phyloP scores from a whole-genome alignment of 2,888 invertebrate species.

The Archaeoteleia sp. region DNA sequence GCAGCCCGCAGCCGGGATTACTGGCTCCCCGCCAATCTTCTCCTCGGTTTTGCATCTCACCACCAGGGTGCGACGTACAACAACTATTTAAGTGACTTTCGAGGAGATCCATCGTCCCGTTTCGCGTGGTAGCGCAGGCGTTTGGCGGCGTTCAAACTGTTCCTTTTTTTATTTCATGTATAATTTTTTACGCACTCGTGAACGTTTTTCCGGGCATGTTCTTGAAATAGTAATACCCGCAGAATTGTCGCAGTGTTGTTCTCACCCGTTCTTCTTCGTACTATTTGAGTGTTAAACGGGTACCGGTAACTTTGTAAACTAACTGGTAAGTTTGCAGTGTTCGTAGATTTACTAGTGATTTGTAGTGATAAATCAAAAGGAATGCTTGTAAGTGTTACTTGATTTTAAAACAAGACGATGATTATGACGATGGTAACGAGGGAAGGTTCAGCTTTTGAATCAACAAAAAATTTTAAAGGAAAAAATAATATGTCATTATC shows the following conservation, averaged over 20 bases:
- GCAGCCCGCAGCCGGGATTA: slow-evolving; percentile 61
- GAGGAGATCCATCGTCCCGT: slow-evolving; percentile 77
- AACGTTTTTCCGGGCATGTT: slow-evolving; percentile 58
- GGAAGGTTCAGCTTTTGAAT: too few relatives aligned
- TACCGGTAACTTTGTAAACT: slow-evolving; percentile 14
- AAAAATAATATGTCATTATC: neutral
- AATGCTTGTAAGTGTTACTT: neutral
- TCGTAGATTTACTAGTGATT: too few relatives aligned
- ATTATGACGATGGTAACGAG: neutral
- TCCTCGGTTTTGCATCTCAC: slow-evolving; percentile 68
- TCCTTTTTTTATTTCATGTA: slow-evolving; percentile 61
- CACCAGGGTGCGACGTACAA: slow-evolving; percentile 77
- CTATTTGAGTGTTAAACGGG: slow-evolving; percentile 13
- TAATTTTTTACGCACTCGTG: slow-evolving; percentile 37
- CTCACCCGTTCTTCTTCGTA: slow-evolving; percentile 11
- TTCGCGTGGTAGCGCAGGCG: slow-evolving; percentile 77
- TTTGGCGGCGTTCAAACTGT: slow-evolving; percentile 66
- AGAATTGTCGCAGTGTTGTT: slow-evolving; percentile 12
- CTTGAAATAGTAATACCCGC: slow-evolving; percentile 61
- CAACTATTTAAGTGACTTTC: slow-evolving; percentile 78
- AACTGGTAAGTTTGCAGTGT: slow-evolving; percentile 30
- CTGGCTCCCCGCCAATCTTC: slow-evolving; percentile 65
- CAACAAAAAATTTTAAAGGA: too few relatives aligned
- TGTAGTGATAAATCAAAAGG: too few relatives aligned
- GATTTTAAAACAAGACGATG: neutral